Base-by-base conservation (phyloP, 2,888 invertebrate genomes). In the Anorthoa munda region DNA sequence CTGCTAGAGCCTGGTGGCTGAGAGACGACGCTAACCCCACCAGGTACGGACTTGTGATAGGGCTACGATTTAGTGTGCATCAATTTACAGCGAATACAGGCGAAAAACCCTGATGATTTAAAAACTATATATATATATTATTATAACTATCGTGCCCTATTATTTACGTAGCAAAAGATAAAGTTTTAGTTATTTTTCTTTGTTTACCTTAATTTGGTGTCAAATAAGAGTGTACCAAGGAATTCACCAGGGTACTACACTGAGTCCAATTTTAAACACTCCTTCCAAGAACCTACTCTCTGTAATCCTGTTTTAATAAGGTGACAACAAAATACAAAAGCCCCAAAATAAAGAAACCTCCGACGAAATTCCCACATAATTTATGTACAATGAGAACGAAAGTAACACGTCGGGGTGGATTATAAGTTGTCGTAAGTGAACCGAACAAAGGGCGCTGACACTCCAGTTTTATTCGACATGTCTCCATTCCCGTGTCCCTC, bases 1-100 rank as follows among this genome's bases (percentile, higher is more conserved):
- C 98, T 70, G 98, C 98, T 68, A 97, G 97, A 66, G 98, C 99
- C 65, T 97, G 98, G 89, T 99, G 99, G 99, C 97, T 98, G 88
- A 96, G 97, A 81, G 97, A 97, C 81, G 97, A 97, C 77, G 96
- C 96, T 50, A 92, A 92, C 76, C 96, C 96, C 56, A 96, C 97
- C 85, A 97, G 97, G 96, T 79, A 60, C n/a, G 9, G 5, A 39
- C 39, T 26, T 17, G 7, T 15, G 26, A 15, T 18, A 59, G 45
- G 45, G 26, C 26, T 59, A 31, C 45, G 15, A 46, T 26, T 18
- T 45, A 73, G 39, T 26, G 51, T 4, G 12, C 51, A 51, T 31
- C 2, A 26, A 17, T 11, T 2, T 5, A 17, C 0, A 50, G 13
- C 2, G 23, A 15, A 12, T 46, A n/a, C n/a, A 5, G 0, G 9